A percentile compares a stretch with the other conserved stretches of the same genome.
These are phyloP conservation scores for Anguilla rostrata DNA, from an alignment of 2,113 vertebrate species.

Conservation along the genomic window DNA sequence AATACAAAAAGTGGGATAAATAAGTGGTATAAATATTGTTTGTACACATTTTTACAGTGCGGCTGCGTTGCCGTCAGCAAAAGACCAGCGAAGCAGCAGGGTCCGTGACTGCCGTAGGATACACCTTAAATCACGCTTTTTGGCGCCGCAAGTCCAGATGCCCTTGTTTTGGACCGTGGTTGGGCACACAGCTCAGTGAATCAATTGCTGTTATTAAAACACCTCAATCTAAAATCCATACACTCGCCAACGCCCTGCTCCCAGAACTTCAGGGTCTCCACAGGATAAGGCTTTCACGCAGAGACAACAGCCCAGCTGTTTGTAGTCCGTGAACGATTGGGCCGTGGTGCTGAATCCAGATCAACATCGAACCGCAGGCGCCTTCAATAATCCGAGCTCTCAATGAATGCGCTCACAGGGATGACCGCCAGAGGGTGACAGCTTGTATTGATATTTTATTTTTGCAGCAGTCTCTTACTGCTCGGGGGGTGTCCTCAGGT, in stretches of 20 bases:
- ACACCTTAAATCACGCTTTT: conserved; percentile 16
- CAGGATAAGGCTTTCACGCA: background rate
- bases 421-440: conserved; percentile 24
- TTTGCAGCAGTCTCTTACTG: background rate
- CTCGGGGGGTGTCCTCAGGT: conserved; percentile 56
- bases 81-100: background rate
- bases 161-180: background rate
- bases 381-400: conserved; percentile 1
- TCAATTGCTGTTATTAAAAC: background rate
- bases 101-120: background rate
- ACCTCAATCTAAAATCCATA: conserved; percentile 8
- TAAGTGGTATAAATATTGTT: conserved; percentile 56
- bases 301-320: conserved; percentile 5
- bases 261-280: background rate
- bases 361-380: background rate
- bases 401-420: background rate
- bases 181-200: background rate
- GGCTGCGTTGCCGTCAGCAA: background rate
- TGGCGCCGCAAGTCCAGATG: conserved; percentile 39
- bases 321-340: background rate
- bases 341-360: background rate
- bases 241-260: background rate
- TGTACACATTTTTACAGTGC: conserved; percentile 43
- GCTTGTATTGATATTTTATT: background rate
- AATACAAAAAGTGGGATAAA: conserved; percentile 41